A percentile compares a stretch with the other conserved stretches of the same genome.
Evolutionary conservation across 2,888 invertebrate species (phyloP).

Genomic region (Maniola hyperantus): DNA sequence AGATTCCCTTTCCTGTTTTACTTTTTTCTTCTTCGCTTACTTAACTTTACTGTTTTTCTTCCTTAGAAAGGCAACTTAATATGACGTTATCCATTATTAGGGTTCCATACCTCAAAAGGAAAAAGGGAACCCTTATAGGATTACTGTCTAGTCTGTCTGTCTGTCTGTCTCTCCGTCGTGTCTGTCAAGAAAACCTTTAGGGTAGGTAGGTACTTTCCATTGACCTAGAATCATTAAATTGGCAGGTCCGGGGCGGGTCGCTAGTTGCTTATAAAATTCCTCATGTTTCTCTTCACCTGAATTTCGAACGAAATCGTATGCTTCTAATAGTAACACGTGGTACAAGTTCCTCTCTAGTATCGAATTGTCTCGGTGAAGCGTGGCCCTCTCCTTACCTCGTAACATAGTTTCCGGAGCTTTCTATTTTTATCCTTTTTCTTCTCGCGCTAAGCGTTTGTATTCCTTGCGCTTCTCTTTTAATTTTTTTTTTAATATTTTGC

Average conservation of each 20-base stretch:
- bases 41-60: neutral
- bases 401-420: neutral
- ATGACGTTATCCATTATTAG: too few relatives aligned
- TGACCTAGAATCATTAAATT: too few relatives aligned
- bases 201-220: too few relatives aligned
- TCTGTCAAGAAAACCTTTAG: too few relatives aligned
- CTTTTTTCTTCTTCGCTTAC: conserved; percentile 51
- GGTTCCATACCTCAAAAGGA: too few relatives aligned
- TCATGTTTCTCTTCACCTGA: too few relatives aligned
- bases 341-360: neutral
- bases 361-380: neutral
- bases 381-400: neutral
- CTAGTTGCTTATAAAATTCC: too few relatives aligned
- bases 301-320: too few relatives aligned
- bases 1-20: conserved; percentile 66
- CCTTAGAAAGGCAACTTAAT: neutral
- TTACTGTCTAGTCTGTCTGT: too few relatives aligned
- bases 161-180: too few relatives aligned
- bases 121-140: too few relatives aligned
- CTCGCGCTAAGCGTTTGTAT: neutral
- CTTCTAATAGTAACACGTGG: neutral
- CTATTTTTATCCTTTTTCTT: conserved; percentile 8
- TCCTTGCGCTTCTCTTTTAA: neutral
- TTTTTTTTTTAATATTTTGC: neutral
- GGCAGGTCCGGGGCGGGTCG: too few relatives aligned